These are phyloP conservation scores for Notiomystis cincta DNA, from an alignment of 2,113 vertebrate genomes.

Conservation along the genomic window DNA sequence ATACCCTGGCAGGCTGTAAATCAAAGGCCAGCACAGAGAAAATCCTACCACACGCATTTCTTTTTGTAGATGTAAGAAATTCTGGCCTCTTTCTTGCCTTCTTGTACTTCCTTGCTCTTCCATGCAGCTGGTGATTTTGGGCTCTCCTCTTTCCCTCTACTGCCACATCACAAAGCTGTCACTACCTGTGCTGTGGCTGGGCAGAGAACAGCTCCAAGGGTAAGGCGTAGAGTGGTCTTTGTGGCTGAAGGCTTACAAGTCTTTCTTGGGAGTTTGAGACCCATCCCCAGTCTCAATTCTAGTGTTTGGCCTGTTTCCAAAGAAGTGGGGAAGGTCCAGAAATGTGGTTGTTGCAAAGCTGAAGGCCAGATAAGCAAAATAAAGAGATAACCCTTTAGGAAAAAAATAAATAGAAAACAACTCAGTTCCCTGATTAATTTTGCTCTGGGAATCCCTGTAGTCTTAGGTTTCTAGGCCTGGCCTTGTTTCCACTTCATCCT, in stretches of 20 bases:
- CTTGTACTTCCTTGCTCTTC: background rate
- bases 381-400: slow-evolving; percentile 29
- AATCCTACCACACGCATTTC: background rate
- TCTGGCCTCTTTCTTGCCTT: background rate
- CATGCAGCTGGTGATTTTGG: background rate
- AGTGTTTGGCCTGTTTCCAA: background rate
- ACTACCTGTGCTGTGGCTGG: background rate
- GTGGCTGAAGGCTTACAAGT: background rate
- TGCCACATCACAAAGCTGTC: background rate
- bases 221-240: background rate
- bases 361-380: slow-evolving; percentile 5
- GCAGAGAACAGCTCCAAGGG: background rate
- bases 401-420: slow-evolving; percentile 26
- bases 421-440: slow-evolving; percentile 39
- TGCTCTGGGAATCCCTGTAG: slow-evolving; percentile 56
- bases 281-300: background rate
- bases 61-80: background rate
- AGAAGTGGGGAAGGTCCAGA: background rate
- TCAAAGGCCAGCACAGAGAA: background rate
- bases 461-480: slow-evolving; percentile 56
- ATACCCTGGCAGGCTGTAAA: slow-evolving; percentile 6
- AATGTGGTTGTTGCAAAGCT: background rate
- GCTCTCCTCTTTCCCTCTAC: background rate
- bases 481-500: slow-evolving; percentile 54
- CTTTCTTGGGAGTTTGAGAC: background rate